Evolutionary conservation across 2,113 vertebrate species (phyloP).

Genomic region (Speoplatyrhinus poulsoni): DNA sequence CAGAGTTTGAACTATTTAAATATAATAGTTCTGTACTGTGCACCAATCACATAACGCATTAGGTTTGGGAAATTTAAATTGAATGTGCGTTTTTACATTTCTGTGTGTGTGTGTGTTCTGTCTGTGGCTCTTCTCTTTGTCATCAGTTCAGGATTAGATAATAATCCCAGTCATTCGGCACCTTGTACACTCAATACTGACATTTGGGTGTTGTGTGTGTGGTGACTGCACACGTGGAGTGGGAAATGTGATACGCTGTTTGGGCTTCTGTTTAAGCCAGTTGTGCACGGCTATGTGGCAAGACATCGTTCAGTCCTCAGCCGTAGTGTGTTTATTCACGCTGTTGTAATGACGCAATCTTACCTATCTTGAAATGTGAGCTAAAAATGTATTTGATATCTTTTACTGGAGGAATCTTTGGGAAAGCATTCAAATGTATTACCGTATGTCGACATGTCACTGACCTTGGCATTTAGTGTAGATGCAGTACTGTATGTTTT

Average conservation of each 20-base stretch:
- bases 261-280: slow-evolving; percentile 67
- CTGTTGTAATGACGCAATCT: slow-evolving; percentile 8
- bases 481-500: neutral
- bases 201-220: slow-evolving; percentile 73
- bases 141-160: slow-evolving; percentile 66
- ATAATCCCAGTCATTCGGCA: slow-evolving; percentile 72
- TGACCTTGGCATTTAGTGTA: neutral
- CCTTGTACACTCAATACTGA: slow-evolving; percentile 70
- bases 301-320: slow-evolving; percentile 45
- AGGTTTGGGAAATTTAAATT: slow-evolving; percentile 38
- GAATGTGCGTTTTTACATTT: slow-evolving; percentile 53
- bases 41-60: slow-evolving; percentile 23
- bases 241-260: slow-evolving; percentile 74
- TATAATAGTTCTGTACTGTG: too few relatives aligned
- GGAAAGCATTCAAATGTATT: neutral
- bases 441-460: neutral
- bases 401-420: neutral
- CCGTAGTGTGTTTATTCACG: slow-evolving; percentile 24
- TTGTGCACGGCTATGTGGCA: slow-evolving; percentile 47
- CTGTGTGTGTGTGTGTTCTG: slow-evolving; percentile 49
- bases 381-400: neutral
- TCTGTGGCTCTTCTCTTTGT: slow-evolving; percentile 65
- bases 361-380: slow-evolving; percentile 3
- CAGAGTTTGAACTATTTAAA: too few relatives aligned
- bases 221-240: slow-evolving; percentile 64